A percentile compares a stretch with the other conserved stretches of the same genome.
Conservation (phyloP, 2,113 vertebrate species). For the Artemisiospiza belli region DNA sequence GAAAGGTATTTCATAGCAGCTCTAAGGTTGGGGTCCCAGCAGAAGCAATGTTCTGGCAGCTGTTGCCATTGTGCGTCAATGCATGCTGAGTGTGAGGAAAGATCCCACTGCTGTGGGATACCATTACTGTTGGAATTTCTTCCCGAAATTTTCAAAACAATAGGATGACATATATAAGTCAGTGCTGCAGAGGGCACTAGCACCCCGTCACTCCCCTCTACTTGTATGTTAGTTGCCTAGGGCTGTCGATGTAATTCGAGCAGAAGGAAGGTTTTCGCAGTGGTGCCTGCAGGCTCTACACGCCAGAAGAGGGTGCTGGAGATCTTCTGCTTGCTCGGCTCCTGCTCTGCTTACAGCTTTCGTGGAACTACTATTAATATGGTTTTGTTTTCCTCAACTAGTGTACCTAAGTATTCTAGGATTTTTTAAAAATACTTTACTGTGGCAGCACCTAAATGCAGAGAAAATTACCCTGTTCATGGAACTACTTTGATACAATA, state of each 20-base stretch:
- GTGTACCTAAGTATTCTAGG: neutral
- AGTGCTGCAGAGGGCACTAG: neutral
- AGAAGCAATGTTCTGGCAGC: neutral
- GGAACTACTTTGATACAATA: neutral
- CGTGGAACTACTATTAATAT: neutral
- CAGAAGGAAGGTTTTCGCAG: neutral
- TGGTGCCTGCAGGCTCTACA: neutral
- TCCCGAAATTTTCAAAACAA: neutral
- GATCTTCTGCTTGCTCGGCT: neutral
- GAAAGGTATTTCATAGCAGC: neutral
- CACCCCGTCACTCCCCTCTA: accelerated
- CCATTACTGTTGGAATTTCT: neutral
- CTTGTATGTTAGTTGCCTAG: neutral
- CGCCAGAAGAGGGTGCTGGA: slow-evolving; percentile 66
- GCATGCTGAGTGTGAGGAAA: accelerated
- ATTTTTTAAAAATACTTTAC: neutral
- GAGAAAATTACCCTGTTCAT: neutral
- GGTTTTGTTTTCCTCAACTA: neutral
- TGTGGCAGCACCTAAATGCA: neutral
- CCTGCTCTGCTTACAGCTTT: neutral
- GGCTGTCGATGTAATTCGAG: accelerated
- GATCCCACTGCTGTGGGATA: accelerated
- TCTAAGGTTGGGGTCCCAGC: neutral
- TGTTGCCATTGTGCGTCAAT: accelerated
- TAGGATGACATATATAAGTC: neutral